Base-by-base conservation (phyloP, 2,797 vertebrate genomes). In the Clarias laeviceps region DNA sequence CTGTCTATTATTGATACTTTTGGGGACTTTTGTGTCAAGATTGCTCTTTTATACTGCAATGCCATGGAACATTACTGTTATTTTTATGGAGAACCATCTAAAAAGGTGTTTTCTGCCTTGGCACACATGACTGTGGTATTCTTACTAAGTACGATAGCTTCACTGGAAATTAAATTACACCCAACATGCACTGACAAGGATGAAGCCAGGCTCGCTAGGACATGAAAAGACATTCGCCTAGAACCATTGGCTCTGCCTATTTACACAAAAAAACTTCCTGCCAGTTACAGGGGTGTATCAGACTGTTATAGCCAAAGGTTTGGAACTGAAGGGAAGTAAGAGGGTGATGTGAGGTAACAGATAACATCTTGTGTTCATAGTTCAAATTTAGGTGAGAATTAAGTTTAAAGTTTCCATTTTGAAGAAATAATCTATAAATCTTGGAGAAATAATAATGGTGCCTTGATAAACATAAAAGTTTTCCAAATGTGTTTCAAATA, bases 181-280 rank as follows among this genome's bases (percentile, higher is more conserved):
- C 81, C 90, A 93, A 95, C 94, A 91, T 92, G 93, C 92, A 93
- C 90, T 69, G 85, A 95, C 94, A 95, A 88, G 90, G 94, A 92
- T 89, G 88, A 87, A 80, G 82, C 91, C 91, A 88, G 88, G 89
- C 92, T 88, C 85, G 93, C 88, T 90, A 87, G 86, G 90, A 94
- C 94, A 91, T 89, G 93, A 95, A 88, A 83, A 87, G 85, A 50
- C 85, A 87, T 90, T 86, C 76, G 88, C 73, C 73, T 66, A 80
- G 91, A 93, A 92, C 91, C 92, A 91, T 92, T 64, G 68, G 72
- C 81, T 87, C 78, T 91, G 85, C 91, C 89, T 84, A 83, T 91
- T 91, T 90, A 92, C 90, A 90, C 68, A 87, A 87, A 34, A 87
- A 87, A 34, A 45, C 7, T 87, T 89, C 91, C 88, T 85, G 90